These are phyloP conservation scores for Lasioglossum malachurum DNA, from an alignment of 2,888 invertebrate genomes.

Conservation along the genomic window DNA sequence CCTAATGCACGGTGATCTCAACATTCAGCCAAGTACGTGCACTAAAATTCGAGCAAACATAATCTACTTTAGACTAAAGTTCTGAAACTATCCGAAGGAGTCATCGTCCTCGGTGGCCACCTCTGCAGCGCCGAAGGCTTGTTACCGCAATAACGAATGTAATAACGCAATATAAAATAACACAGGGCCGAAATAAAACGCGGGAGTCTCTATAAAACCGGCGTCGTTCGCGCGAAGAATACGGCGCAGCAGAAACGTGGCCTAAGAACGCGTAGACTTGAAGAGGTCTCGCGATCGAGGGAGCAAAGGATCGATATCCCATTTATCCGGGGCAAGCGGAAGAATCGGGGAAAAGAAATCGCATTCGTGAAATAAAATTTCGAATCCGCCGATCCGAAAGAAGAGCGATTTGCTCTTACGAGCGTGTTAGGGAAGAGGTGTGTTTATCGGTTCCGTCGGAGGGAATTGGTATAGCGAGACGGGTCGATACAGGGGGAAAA, in stretches of 20 bases:
- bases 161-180: background rate
- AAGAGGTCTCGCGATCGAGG: background rate
- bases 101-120: background rate
- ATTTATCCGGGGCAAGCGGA: background rate
- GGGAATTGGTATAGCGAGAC: background rate
- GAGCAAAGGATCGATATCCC: background rate
- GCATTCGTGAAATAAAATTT: background rate
- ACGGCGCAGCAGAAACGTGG: background rate
- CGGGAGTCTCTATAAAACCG: background rate
- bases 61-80: too few species aligned
- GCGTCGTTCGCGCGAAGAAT: background rate
- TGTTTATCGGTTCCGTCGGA: background rate
- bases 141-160: background rate
- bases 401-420: background rate
- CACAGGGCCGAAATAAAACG: background rate
- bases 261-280: background rate
- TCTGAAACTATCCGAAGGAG: background rate
- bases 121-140: background rate
- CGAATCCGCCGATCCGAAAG: background rate
- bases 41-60: background rate
- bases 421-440: background rate
- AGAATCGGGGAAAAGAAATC: background rate
- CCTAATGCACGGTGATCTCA: too few species aligned
- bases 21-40: too few species aligned
- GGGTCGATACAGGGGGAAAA: conserved; percentile 12